Base-by-base conservation (phyloP, 2,888 invertebrate species). In the Heliconius hortense region DNA sequence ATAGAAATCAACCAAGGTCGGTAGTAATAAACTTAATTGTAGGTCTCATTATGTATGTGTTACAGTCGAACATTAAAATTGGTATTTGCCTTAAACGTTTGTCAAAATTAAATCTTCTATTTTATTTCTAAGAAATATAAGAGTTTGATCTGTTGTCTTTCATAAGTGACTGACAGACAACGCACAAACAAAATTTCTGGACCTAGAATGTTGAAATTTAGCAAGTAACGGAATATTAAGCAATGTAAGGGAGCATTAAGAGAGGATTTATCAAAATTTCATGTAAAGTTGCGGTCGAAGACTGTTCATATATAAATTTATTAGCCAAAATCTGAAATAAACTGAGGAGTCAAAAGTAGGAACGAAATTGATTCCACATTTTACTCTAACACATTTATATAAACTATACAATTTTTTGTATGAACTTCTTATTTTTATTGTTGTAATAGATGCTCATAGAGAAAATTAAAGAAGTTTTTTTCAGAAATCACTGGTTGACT, bases 1-100 rank as follows among this genome's bases (percentile, higher is more conserved):
- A 90, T 92, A 91, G 90, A 91, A 91, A 92, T 91, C 91, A 81
- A 82, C 73, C 89, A 91, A 92, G 92, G 91, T 85, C 88, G 80
- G 60, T 74, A 78, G 84, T 88, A 89, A 90, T 88, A 84, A 85
- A 84, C 85, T 86, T 91, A 89, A 91, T 91, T 90, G 87, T 87
- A 76, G 69, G 4, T 67, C 56, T 81, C 82, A 85, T 86, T 88
- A 86, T 83, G 82, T 82, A 79, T 82, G 81, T 80, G 82, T 78
- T 77, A 72, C 74, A 74, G 64, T 63, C 77, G 75, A 82, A 83
- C 84, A 1, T 62, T 18, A 7, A 24, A 28, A 62, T 48, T 48
- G 18, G 21, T 48, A 18, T 48, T 18, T 48, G 48, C 18, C 48
- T 48, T 48, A 21, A 48, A 21, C 21, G 2, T 21, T 48, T 48